These are phyloP conservation scores for Bovichtus diacanthus DNA, from an alignment of 2,797 vertebrate species.

Conservation along the genomic window DNA sequence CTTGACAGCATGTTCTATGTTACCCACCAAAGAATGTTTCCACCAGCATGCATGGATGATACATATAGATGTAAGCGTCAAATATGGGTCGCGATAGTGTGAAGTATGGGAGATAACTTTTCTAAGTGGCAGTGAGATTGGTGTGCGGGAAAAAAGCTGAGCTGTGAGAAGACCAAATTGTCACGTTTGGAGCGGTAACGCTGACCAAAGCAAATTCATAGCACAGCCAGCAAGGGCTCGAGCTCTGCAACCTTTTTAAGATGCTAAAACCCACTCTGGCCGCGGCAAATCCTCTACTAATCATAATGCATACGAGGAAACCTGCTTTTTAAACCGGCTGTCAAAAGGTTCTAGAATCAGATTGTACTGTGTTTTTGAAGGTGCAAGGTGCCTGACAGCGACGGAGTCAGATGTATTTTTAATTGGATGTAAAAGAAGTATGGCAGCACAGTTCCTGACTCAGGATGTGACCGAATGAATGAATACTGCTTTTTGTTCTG, in stretches of 20 bases:
- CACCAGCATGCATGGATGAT: conserved; percentile 16
- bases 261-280: conserved; percentile 17
- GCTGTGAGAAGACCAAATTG: conserved; percentile 33
- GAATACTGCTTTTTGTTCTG: conserved; percentile 55
- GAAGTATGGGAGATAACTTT: conserved; percentile 31
- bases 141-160: conserved; percentile 27
- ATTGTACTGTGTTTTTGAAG: conserved; percentile 21
- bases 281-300: conserved; percentile 2
- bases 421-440: conserved; percentile 55
- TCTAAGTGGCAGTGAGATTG: conserved; percentile 27
- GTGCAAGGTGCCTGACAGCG: conserved; percentile 34
- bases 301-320: conserved; percentile 11
- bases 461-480: conserved; percentile 36
- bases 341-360: conserved; percentile 18
- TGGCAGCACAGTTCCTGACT: conserved; percentile 26
- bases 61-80: conserved; percentile 30
- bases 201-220: conserved; percentile 52
- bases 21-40: background rate
- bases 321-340: conserved; percentile 30
- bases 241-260: conserved; percentile 39
- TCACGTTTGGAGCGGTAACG: conserved; percentile 43
- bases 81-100: conserved; percentile 27
- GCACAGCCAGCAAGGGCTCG: conserved; percentile 2
- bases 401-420: conserved; percentile 42
- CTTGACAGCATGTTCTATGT: conserved; percentile 8